phyloP scores from a whole-genome alignment of 2,888 invertebrate species.

The Pollenia griseotomentosa region DNA sequence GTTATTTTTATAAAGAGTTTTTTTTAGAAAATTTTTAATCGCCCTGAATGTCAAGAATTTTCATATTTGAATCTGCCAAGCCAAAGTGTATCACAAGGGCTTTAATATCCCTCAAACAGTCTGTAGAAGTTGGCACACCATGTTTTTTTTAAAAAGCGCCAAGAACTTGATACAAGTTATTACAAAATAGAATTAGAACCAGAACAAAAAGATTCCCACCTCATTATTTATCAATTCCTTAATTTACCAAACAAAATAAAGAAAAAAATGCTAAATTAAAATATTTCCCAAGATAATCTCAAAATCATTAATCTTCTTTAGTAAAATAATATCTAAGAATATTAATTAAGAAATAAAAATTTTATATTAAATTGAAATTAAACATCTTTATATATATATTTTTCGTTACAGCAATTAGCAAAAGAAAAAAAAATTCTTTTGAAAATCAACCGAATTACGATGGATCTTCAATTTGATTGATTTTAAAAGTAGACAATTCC shows the following conservation, averaged over 20 bases:
- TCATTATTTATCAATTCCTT: conserved; percentile 29
- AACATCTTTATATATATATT: neutral
- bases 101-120: no score
- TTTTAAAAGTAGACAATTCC: neutral
- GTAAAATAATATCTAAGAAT: neutral
- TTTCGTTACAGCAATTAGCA: no score
- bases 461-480: neutral
- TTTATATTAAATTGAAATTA: conserved; percentile 4
- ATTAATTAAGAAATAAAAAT: conserved; percentile 20
- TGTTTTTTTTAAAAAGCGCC: no score
- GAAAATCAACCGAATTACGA: conserved; percentile 2
- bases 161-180: conserved; percentile 42
- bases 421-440: conserved; percentile 26
- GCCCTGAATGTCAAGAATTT: no score
- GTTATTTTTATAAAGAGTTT: no score
- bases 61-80: no score
- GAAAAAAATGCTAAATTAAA: neutral
- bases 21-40: no score
- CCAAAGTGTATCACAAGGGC: no score
- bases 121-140: no score
- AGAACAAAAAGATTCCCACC: conserved; percentile 23
- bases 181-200: conserved; percentile 9
- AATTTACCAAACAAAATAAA: neutral
- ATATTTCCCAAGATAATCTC: conserved; percentile 1
- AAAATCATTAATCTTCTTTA: conserved; percentile 42